These are phyloP conservation scores for Furnarius figulus DNA, from an alignment of 2,113 vertebrate species.

Conservation along the genomic window DNA sequence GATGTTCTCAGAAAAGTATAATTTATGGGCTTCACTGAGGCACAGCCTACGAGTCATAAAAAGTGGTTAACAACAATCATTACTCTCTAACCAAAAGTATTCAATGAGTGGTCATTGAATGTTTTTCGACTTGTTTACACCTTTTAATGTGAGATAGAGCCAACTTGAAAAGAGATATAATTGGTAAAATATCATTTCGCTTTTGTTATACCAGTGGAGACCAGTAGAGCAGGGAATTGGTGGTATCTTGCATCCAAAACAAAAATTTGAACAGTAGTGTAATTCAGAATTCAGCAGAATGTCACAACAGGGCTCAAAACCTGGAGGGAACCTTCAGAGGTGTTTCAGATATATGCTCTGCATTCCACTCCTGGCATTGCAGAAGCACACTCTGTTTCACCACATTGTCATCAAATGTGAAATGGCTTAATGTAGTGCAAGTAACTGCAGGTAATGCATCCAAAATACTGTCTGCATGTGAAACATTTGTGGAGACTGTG, in stretches of 20 bases:
- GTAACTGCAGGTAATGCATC: background rate
- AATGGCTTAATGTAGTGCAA: background rate
- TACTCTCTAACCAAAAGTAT: background rate
- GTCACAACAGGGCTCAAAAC: background rate
- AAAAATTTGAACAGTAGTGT: background rate
- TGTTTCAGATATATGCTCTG: background rate
- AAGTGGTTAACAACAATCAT: background rate
- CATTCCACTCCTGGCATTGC: background rate
- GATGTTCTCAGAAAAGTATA: background rate
- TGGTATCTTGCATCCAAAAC: background rate
- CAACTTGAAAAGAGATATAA: background rate
- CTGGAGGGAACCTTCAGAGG: background rate
- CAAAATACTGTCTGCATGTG: background rate
- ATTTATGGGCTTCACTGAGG: background rate
- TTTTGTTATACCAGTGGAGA: background rate
- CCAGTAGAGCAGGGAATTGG: background rate
- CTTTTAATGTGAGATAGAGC: background rate
- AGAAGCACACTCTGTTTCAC: background rate
- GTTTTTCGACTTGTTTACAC: background rate
- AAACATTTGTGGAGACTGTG: conserved; percentile 12
- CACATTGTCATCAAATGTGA: background rate
- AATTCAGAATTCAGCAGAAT: background rate
- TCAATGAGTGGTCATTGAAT: background rate
- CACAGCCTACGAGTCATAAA: background rate
- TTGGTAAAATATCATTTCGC: background rate